phyloP scores from a whole-genome alignment of 2,888 invertebrate genomes.

The Leucophenga montana region DNA sequence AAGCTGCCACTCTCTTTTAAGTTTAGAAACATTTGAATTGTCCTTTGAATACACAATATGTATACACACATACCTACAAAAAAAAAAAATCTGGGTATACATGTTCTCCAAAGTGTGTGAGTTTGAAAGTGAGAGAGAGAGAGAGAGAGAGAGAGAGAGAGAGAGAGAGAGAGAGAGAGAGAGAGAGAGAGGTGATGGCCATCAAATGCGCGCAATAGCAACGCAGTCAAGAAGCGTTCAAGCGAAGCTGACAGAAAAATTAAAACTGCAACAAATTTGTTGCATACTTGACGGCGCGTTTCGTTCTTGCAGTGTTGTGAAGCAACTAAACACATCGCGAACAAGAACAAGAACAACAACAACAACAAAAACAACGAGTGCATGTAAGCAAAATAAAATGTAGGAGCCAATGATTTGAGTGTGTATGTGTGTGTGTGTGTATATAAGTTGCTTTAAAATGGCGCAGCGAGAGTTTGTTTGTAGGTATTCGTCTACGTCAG shows the following conservation, averaged over 20 bases:
- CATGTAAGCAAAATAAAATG: neutral
- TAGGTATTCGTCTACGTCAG: neutral
- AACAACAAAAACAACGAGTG: neutral
- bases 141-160: neutral
- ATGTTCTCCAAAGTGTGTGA: no score
- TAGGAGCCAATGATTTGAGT: neutral
- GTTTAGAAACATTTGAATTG: neutral
- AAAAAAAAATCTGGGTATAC: neutral
- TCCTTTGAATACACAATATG: no score
- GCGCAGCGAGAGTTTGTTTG: neutral
- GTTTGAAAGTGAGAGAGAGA: no score
- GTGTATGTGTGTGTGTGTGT: conserved; percentile 1
- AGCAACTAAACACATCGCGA: neutral
- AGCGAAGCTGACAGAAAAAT: conserved; percentile 64
- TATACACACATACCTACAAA: neutral
- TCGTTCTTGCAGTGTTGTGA: no score
- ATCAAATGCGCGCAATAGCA: conserved; percentile 23
- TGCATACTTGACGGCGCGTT: conserved; percentile 56
- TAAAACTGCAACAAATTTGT: conserved; percentile 64
- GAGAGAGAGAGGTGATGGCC: neutral
- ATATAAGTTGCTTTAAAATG: neutral
- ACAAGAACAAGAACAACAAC: neutral
- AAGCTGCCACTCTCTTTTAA: no score
- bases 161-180: neutral
- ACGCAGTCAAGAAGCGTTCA: conserved; percentile 48